Evolutionary conservation across 2,888 invertebrate species (phyloP).

Genomic region (Neuroscelio doddi): DNA sequence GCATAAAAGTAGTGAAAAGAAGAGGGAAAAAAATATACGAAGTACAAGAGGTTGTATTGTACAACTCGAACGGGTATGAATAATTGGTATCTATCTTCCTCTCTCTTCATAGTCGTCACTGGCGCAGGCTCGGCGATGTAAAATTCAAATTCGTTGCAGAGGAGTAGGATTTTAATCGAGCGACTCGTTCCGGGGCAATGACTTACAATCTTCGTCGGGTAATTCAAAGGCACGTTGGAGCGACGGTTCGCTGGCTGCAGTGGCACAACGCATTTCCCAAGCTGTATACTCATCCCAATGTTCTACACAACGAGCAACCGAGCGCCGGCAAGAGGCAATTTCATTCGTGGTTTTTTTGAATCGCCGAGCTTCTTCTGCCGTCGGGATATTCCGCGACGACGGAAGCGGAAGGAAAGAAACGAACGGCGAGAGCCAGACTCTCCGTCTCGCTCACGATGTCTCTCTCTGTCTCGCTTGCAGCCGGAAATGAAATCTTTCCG

Average conservation of each 20-base stretch:
- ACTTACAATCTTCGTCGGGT: constrained; percentile 39
- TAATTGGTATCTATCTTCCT: constrained; percentile 20
- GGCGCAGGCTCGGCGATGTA: constrained; percentile 8
- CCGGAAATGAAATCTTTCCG: constrained; percentile 47
- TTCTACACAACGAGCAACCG: constrained; percentile 10
- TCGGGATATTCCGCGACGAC: constrained; percentile 27
- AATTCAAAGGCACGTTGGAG: constrained; percentile 38
- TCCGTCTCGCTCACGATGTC: not conserved
- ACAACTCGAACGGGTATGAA: constrained; percentile 20
- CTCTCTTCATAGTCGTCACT: too few relatives aligned
- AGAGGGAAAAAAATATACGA: too few relatives aligned
- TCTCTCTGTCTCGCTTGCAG: constrained; percentile 9
- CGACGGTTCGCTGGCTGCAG: constrained; percentile 6
- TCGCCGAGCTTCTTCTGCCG: constrained; percentile 21
- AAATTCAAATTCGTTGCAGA: constrained; percentile 20
- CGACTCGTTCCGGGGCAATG: constrained; percentile 14
- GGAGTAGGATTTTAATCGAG: constrained; percentile 21
- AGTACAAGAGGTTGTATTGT: too few relatives aligned
- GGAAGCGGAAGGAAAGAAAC: constrained; percentile 29
- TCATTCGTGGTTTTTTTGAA: constrained; percentile 7
- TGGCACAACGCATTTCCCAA: constrained; percentile 4
- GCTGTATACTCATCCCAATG: constrained; percentile 3
- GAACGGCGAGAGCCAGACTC: not conserved
- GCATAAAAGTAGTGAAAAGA: too few relatives aligned
- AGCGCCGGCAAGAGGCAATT: constrained; percentile 29